Conservation (phyloP, 2,888 invertebrate species). For the Andrena haemorrhoa region DNA sequence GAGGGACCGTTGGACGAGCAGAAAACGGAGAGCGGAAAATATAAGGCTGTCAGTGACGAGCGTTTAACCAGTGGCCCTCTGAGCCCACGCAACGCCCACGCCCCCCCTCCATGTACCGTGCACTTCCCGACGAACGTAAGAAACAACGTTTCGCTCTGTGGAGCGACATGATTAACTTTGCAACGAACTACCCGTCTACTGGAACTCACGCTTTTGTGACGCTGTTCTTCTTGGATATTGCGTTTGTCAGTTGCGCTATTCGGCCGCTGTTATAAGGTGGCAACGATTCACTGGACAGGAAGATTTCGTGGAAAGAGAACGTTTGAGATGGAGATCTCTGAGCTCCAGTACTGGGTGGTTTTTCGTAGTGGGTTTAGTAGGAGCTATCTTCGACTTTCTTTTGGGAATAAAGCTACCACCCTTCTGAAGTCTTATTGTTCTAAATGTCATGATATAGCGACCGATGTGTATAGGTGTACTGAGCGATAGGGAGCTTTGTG, state of each 20-base stretch:
- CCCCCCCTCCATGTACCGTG: neutral
- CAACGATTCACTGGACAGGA: too few relatives aligned
- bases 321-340: too few relatives aligned
- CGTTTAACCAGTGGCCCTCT: slow-evolving; percentile 22
- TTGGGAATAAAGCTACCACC: too few relatives aligned
- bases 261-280: too few relatives aligned
- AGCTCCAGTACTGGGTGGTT: too few relatives aligned
- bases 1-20: slow-evolving; percentile 22
- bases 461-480: too few relatives aligned
- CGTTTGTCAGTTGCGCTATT: slow-evolving; percentile 21
- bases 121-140: slow-evolving; percentile 24
- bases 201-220: slow-evolving; percentile 23
- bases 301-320: too few relatives aligned
- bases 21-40: slow-evolving; percentile 56
- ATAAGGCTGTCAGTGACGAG: slow-evolving; percentile 60
- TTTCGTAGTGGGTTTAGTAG: too few relatives aligned
- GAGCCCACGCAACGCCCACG: neutral
- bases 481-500: too few relatives aligned
- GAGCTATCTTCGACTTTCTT: too few relatives aligned
- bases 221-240: slow-evolving; percentile 6
- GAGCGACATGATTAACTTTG: slow-evolving; percentile 51
- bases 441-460: too few relatives aligned
- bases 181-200: slow-evolving; percentile 21
- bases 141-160: slow-evolving; percentile 52
- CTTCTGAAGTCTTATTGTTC: too few relatives aligned